phyloP scores from a whole-genome alignment of 1,140 invertebrate species.

The Aphelenchoides besseyi region DNA sequence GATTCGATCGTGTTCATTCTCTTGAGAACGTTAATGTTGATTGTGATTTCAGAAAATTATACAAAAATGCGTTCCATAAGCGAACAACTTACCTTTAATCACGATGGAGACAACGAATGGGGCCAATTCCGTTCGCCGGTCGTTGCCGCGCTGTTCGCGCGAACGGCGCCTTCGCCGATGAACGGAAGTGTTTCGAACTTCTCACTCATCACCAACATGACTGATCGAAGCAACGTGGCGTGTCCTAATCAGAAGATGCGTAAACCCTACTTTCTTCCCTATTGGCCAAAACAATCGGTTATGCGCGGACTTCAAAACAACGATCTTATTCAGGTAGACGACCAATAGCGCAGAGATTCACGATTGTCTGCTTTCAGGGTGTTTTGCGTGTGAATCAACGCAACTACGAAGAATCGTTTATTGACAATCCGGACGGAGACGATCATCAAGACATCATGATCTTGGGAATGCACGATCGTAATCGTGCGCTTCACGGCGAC shows the following conservation, averaged over 20 bases:
- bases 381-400: constrained; percentile 45
- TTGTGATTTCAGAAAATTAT: too few species aligned
- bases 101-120: neutral
- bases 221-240: neutral
- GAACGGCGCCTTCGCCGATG: neutral
- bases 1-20: too few species aligned
- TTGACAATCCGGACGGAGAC: constrained; percentile 43
- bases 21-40: too few species aligned
- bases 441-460: constrained; percentile 39
- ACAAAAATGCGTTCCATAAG: neutral
- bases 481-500: constrained; percentile 47
- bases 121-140: neutral
- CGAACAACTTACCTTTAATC: neutral
- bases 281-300: constrained; percentile 18
- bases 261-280: constrained; percentile 31
- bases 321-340: constrained; percentile 14
- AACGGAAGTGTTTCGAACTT: neutral
- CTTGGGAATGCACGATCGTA: constrained; percentile 41
- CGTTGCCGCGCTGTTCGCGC: neutral
- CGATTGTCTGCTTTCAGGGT: constrained; percentile 34
- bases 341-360: neutral
- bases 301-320: constrained; percentile 25
- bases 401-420: constrained; percentile 45
- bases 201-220: neutral
- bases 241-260: constrained; percentile 24